Conservation (phyloP, 2,797 vertebrate species). For the Echiichthys vipera region DNA sequence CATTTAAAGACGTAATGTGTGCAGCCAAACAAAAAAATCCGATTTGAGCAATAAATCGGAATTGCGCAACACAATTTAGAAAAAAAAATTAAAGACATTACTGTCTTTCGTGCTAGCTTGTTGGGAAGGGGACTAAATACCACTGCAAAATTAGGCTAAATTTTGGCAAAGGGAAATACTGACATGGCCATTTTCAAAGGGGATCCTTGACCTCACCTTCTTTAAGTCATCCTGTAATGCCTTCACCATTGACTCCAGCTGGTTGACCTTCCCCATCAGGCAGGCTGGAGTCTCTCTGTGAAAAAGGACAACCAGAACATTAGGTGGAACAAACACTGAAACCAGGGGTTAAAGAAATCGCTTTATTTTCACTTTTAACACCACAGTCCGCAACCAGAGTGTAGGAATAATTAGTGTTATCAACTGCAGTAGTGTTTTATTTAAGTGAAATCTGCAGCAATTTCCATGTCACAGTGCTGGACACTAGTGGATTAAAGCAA, state of each 20-base stretch:
- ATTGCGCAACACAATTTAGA: no score
- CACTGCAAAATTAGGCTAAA: no score
- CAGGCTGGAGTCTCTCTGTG: slow-evolving; percentile 90
- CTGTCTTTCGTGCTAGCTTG: no score
- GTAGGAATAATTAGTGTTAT: slow-evolving; percentile 14
- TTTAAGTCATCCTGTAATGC: slow-evolving; percentile 94
- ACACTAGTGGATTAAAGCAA: slow-evolving; percentile 39
- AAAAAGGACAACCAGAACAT: slow-evolving; percentile 39
- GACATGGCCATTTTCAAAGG: no score
- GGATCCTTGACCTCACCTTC: no score
- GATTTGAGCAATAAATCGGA: no score
- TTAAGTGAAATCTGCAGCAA: slow-evolving; percentile 11
- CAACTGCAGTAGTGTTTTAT: slow-evolving; percentile 29
- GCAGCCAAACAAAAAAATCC: no score
- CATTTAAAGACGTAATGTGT: no score
- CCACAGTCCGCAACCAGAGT: background rate
- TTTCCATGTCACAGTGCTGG: slow-evolving; percentile 19
- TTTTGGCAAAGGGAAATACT: no score
- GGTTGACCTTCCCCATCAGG: slow-evolving; percentile 93
- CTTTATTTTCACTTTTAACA: background rate
- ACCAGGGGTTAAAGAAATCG: background rate
- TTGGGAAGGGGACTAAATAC: no score
- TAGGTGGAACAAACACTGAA: slow-evolving; percentile 11
- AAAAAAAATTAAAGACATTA: no score
- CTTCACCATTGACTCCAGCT: slow-evolving; percentile 95